Percentiles rank a stretch among this genome's conserved stretches.
These are phyloP conservation scores for Cantharis lateralis DNA, from an alignment of 2,888 invertebrate genomes.

Conservation along the genomic window DNA sequence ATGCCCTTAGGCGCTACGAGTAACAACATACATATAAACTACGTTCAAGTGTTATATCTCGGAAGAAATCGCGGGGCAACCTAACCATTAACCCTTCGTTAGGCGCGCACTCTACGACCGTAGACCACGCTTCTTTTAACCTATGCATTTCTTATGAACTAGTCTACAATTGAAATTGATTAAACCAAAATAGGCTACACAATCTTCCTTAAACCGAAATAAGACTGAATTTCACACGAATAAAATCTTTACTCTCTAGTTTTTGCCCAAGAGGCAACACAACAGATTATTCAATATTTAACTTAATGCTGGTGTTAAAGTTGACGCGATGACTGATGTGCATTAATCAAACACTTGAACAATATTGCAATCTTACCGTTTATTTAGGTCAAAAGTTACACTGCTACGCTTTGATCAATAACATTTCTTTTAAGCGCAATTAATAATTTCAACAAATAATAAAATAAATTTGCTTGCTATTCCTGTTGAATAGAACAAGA, in stretches of 20 bases:
- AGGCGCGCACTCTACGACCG: too few species aligned
- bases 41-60: constrained; percentile 1
- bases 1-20: not conserved
- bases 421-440: not conserved
- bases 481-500: too few species aligned
- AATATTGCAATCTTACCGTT: not conserved
- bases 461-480: too few species aligned
- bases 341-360: not conserved
- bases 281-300: not conserved
- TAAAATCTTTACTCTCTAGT: not conserved
- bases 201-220: not conserved
- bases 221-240: not conserved
- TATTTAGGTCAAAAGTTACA: not conserved
- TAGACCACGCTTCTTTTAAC: too few species aligned
- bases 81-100: not conserved
- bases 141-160: too few species aligned
- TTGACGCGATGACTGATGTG: not conserved
- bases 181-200: constrained; percentile 14
- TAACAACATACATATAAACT: not conserved
- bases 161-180: not conserved
- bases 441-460: not conserved
- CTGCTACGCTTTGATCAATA: not conserved
- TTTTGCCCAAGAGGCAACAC: not conserved
- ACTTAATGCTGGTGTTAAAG: not conserved
- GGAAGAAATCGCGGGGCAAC: not conserved